These are phyloP conservation scores for Chrysoperla carnea DNA, from an alignment of 1,140 invertebrate genomes.

Conservation along the genomic window DNA sequence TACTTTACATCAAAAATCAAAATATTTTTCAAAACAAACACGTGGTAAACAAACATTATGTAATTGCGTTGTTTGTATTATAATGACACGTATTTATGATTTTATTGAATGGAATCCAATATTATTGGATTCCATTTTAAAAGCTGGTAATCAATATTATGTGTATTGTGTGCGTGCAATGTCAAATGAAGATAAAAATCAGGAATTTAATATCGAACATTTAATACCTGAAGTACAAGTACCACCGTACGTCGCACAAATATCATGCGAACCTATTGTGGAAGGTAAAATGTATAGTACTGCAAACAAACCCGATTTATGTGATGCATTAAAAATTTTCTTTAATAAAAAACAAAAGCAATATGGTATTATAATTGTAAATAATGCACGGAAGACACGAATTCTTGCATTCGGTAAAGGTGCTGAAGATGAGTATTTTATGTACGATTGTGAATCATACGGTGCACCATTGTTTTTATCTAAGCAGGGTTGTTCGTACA, in stretches of 20 bases:
- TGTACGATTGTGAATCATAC: conserved; percentile 39
- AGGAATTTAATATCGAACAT: conserved; percentile 31
- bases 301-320: conserved; percentile 35
- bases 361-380: conserved; percentile 30
- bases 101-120: conserved; percentile 36
- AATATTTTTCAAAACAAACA: conserved; percentile 19
- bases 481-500: conserved; percentile 31
- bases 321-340: conserved; percentile 33
- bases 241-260: conserved; percentile 33
- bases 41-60: conserved; percentile 34
- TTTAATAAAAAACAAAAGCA: conserved; percentile 28
- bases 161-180: conserved; percentile 27
- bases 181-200: conserved; percentile 20
- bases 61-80: conserved; percentile 30
- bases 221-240: conserved; percentile 24
- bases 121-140: conserved; percentile 36
- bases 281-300: conserved; percentile 34
- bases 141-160: conserved; percentile 32
- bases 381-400: conserved; percentile 17
- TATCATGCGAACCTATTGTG: conserved; percentile 31
- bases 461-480: conserved; percentile 36
- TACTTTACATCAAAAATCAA: conserved; percentile 30
- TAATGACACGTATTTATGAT: conserved; percentile 32
- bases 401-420: conserved; percentile 35
- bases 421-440: conserved; percentile 31